phyloP scores from a whole-genome alignment of 2,888 invertebrate genomes.

The Cremastinae sp. region DNA sequence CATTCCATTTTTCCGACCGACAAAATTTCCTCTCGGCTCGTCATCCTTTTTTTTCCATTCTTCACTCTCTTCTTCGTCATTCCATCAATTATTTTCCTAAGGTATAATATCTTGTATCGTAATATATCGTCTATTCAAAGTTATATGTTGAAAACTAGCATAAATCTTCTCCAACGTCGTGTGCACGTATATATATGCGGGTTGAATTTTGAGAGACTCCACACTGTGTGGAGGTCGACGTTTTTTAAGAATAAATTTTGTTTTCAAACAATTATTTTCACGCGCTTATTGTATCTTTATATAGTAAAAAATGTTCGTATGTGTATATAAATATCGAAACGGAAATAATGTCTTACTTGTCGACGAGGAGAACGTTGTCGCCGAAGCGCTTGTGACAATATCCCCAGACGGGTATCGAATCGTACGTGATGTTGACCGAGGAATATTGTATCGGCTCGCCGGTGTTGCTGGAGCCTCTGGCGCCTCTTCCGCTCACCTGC shows the following conservation, averaged over 20 bases:
- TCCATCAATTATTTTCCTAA: too few species aligned
- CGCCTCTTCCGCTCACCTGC: slow-evolving; percentile 80
- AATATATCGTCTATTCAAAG: too few species aligned
- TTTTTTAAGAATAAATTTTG: too few species aligned
- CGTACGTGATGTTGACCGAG: slow-evolving; percentile 83
- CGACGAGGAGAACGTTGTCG: slow-evolving; percentile 84
- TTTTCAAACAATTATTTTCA: too few species aligned
- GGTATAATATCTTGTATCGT: too few species aligned
- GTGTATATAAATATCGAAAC: too few species aligned
- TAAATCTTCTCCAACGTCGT: too few species aligned
- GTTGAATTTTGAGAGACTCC: too few species aligned
- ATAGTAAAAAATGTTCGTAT: not conserved
- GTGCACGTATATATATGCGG: too few species aligned
- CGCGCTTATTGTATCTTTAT: not conserved
- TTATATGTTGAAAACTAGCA: too few species aligned
- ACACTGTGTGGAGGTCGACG: too few species aligned
- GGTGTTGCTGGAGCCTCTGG: slow-evolving; percentile 75
- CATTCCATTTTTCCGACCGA: not conserved
- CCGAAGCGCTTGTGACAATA: slow-evolving; percentile 84
- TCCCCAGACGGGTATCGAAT: slow-evolving; percentile 86
- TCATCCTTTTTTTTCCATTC: not conserved
- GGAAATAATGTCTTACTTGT: slow-evolving; percentile 82
- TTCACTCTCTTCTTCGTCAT: too few species aligned
- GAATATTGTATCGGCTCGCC: slow-evolving; percentile 84
- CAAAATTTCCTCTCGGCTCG: slow-evolving; percentile 1